Base-by-base conservation (phyloP, 1,140 invertebrate genomes). In the Pristionchus pacificus region DNA sequence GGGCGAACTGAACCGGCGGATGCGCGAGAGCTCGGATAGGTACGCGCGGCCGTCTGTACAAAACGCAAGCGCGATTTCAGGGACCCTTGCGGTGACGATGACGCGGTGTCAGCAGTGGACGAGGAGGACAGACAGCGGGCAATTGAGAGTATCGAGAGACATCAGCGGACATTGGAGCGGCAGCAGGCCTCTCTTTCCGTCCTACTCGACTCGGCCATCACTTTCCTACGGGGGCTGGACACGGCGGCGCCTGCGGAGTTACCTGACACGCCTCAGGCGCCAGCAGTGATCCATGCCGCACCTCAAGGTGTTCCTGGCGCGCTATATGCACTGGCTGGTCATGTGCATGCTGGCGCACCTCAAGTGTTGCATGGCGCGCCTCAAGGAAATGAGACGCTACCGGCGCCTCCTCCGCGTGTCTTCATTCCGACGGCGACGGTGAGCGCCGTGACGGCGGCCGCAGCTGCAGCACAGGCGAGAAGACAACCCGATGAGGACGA, bases 71-170 rank as follows among this genome's bases (percentile, higher is more conserved):
- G n/a, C n/a, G 19, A 55, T 0, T 33, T 49, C 19, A 49, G 68
- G 0, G 63, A 29, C 27, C 33, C 62, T 60, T 72, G 68, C 38
- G 71, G 68, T 58, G 71, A 49, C 2, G 71, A 72, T 60, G 69
- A 71, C 13, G 64, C 69, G 13, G 60, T 55, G 27, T 32, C 38
- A 31, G 65, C 38, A 25, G 14, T 66, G 65, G 65, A 49, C 14
- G 65, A 38, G 55, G 28, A 14, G 55, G 65, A 55, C 38, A 60
- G 63, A 2, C 29, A 64, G 3, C 71, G 67, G n/a, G 74, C 74
- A 30, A 76, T 76, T 31, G 75, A 76, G 38, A 76, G 70, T 28
- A 76, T 76, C 30, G 75, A 77, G 24, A 67, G 73, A 15, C 75
- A 76, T 49, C 75, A 76, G 55, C 64, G 63, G 25, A 65, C 61